These are phyloP conservation scores for Elmis aenea DNA, from an alignment of 2,888 invertebrate genomes.

Conservation along the genomic window DNA sequence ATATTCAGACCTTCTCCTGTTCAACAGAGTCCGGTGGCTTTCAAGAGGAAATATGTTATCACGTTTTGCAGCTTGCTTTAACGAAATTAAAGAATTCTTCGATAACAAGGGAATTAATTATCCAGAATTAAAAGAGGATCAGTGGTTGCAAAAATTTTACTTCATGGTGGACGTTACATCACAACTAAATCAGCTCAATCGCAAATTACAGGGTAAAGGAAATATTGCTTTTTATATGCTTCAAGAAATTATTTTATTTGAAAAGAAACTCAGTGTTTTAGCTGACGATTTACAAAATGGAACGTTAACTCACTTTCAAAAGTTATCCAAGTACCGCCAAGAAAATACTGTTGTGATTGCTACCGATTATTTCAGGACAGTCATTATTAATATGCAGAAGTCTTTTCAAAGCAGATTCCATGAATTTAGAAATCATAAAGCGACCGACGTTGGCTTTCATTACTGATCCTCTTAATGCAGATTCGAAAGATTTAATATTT, in stretches of 20 bases:
- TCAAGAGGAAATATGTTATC: slow-evolving; percentile 27
- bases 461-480: slow-evolving; percentile 11
- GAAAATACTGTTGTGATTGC: slow-evolving; percentile 2
- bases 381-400: slow-evolving; percentile 1
- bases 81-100: slow-evolving; percentile 31
- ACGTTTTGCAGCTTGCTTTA: slow-evolving; percentile 20
- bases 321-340: slow-evolving; percentile 4
- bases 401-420: background rate
- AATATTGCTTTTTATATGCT: slow-evolving; percentile 25
- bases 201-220: slow-evolving; percentile 32
- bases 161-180: slow-evolving; percentile 33
- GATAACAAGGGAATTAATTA: slow-evolving; percentile 31
- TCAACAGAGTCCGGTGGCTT: slow-evolving; percentile 27
- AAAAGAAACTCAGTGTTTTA: slow-evolving; percentile 26
- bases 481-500: background rate
- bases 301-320: slow-evolving; percentile 5
- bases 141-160: slow-evolving; percentile 32
- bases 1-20: slow-evolving; percentile 20
- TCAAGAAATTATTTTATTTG: slow-evolving; percentile 24
- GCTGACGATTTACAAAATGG: slow-evolving; percentile 9
- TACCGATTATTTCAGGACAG: slow-evolving; percentile 3
- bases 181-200: slow-evolving; percentile 34
- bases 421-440: slow-evolving; percentile 9
- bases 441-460: slow-evolving; percentile 4
- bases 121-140: slow-evolving; percentile 30